Percentiles rank a stretch among this genome's conserved stretches.
These are phyloP conservation scores for Zoroaster sp. DNA, from an alignment of 53 echinoderm and acorn worm genomes.

Conservation along the genomic window DNA sequence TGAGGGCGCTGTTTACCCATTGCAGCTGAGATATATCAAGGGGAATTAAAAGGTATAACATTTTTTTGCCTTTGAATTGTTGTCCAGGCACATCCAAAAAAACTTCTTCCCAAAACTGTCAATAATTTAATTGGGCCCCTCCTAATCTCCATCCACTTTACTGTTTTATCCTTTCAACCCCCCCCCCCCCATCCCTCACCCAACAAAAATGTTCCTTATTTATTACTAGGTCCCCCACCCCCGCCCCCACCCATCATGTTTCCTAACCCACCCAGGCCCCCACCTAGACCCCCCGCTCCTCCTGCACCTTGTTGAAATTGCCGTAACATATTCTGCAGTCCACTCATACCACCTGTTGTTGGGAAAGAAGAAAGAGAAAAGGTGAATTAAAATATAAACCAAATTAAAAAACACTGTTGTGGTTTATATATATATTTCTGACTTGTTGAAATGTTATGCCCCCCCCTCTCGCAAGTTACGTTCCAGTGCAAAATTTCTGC, in stretches of 20 bases:
- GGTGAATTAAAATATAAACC: no score
- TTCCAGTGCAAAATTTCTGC: no score
- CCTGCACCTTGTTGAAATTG: constrained; percentile 98
- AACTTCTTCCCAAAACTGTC: no score
- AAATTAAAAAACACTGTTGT: no score
- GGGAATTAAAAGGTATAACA: no score
- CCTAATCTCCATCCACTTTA: not conserved
- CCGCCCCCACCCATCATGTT: constrained; percentile 70
- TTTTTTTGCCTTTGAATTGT: no score
- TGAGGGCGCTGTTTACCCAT: no score
- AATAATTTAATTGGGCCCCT: not conserved
- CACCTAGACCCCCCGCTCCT: constrained; percentile 81
- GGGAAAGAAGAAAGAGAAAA: not conserved
- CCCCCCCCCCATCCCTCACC: not conserved
- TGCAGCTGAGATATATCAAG: no score
- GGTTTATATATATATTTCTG: no score
- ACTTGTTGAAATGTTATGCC: no score
- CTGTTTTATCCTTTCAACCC: no score
- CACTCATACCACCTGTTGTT: constrained; percentile 83
- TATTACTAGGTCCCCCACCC: constrained; percentile 16
- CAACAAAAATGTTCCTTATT: not conserved
- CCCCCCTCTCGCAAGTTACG: no score
- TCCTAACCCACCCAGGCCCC: constrained; percentile 67
- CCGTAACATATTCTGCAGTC: constrained; percentile 97
- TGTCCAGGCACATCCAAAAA: not conserved